Evolutionary conservation across 2,797 vertebrate genomes (phyloP).

Genomic region (Falco cherrug): DNA sequence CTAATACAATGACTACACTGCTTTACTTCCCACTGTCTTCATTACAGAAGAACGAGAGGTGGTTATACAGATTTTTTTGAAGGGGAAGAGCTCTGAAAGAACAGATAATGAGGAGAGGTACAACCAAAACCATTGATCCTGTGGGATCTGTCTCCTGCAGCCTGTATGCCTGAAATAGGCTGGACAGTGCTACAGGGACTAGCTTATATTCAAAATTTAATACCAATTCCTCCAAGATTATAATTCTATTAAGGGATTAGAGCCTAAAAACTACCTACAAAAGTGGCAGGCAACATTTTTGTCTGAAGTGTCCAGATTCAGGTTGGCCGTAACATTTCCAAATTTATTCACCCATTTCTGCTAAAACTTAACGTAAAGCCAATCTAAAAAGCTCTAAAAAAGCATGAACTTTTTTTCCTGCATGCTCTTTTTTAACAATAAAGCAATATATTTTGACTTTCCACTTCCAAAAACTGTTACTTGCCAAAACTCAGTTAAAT

Average conservation of each 20-base stretch:
- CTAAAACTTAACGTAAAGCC: fast-evolving
- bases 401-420: neutral
- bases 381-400: neutral
- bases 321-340: neutral
- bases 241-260: neutral
- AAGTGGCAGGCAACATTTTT: neutral
- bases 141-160: neutral
- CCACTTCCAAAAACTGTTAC: neutral
- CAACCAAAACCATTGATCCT: neutral
- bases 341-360: neutral
- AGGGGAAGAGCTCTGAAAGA: neutral
- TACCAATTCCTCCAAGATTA: neutral
- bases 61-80: neutral
- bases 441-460: neutral
- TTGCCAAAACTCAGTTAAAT: neutral
- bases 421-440: neutral
- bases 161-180: neutral
- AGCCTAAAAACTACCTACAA: neutral
- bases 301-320: neutral
- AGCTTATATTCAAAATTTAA: neutral
- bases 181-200: neutral
- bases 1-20: fast-evolving
- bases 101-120: neutral
- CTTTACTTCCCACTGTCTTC: neutral
- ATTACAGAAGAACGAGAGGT: neutral